A percentile compares a stretch with the other conserved stretches of the same genome.
These are phyloP conservation scores for Melierax canorus DNA, from an alignment of 2,113 vertebrate species.

Conservation along the genomic window DNA sequence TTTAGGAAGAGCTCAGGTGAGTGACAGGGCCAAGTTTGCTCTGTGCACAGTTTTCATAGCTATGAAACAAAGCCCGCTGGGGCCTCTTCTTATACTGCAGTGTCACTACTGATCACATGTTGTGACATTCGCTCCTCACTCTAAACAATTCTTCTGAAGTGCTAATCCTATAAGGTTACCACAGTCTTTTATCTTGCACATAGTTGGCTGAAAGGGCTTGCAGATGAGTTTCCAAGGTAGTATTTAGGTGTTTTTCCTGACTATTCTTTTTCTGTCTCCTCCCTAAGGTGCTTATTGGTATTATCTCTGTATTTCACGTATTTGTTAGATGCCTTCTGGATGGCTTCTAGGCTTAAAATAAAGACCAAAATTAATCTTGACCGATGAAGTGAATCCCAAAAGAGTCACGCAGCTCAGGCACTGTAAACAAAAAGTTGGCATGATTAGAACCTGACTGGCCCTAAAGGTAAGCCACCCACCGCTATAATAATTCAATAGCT, in stretches of 20 bases:
- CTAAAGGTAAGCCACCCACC: background rate
- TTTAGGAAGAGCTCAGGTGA: constrained; percentile 47
- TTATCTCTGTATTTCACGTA: background rate
- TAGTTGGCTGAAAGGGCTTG: background rate
- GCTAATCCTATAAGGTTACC: constrained; percentile 20
- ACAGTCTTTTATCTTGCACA: background rate
- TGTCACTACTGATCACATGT: background rate
- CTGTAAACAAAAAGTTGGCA: background rate
- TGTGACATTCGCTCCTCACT: constrained; percentile 14
- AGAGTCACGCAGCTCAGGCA: background rate
- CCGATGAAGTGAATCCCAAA: background rate
- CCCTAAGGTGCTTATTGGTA: background rate
- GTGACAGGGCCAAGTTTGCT: background rate
- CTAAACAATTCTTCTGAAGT: background rate
- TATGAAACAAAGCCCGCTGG: background rate
- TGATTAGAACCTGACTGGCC: background rate
- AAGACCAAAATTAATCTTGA: background rate
- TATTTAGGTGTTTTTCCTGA: background rate
- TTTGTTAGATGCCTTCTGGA: background rate
- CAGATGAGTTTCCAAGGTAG: background rate
- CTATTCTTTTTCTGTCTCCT: background rate
- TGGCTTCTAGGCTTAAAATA: background rate
- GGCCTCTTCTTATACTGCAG: background rate
- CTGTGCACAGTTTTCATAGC: background rate
- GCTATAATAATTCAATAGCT: background rate